A percentile compares a stretch with the other conserved stretches of the same genome.
Evolutionary conservation across 1,140 invertebrate species (phyloP).

Genomic region (Gryllus bimaculatus): DNA sequence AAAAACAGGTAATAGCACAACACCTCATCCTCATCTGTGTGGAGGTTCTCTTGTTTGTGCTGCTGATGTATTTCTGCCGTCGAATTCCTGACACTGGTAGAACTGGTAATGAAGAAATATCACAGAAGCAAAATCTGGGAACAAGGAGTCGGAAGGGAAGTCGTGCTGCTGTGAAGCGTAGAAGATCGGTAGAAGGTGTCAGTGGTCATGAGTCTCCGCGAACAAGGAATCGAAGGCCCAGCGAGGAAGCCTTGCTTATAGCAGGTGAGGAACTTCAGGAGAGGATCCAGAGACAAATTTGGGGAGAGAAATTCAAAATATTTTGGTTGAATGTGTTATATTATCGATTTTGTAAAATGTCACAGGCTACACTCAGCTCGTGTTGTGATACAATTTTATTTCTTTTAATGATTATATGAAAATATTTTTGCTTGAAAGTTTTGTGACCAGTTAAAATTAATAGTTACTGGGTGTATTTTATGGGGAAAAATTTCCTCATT

Average conservation of each 20-base stretch:
- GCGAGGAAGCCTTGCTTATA: conserved; percentile 66
- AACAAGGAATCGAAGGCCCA: conserved; percentile 52
- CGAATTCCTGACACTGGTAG: conserved; percentile 25
- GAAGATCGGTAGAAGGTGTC: conserved; percentile 25
- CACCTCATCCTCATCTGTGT: conserved; percentile 42
- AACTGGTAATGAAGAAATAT: neutral
- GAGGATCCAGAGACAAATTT: too few relatives aligned
- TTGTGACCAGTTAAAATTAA: too few relatives aligned
- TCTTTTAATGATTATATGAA: too few relatives aligned
- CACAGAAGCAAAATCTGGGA: conserved; percentile 15
- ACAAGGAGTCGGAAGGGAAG: conserved; percentile 13
- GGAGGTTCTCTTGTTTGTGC: conserved; percentile 40
- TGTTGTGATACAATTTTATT: too few relatives aligned
- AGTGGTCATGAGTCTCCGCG: conserved; percentile 25
- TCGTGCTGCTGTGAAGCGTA: conserved; percentile 15
- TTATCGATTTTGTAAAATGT: too few relatives aligned
- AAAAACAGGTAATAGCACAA: conserved; percentile 37
- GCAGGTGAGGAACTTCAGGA: conserved; percentile 42
- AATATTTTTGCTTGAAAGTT: too few relatives aligned
- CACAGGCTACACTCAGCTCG: too few relatives aligned
- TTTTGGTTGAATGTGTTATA: too few relatives aligned
- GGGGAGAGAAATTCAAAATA: too few relatives aligned
- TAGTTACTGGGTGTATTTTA: too few relatives aligned
- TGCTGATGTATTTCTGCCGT: conserved; percentile 40
- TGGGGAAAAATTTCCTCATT: too few relatives aligned